A percentile compares a stretch with the other conserved stretches of the same genome.
Conservation (phyloP, 1,140 invertebrate species). For the Batillaria attramentaria region DNA sequence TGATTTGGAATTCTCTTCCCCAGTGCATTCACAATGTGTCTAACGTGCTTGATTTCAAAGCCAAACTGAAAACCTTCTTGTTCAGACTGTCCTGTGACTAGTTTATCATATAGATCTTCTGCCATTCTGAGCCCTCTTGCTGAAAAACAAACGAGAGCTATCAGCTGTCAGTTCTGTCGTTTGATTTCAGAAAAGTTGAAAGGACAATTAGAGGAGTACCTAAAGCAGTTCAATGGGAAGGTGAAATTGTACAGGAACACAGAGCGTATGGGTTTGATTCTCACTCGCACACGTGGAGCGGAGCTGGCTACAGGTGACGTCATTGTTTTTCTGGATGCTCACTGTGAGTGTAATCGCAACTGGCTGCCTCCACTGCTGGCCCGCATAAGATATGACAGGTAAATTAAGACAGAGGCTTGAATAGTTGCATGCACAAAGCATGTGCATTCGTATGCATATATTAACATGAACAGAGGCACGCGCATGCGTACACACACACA, state of each 20-base stretch:
- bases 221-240: conserved; percentile 82
- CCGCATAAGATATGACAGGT: conserved; percentile 91
- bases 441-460: too few species aligned
- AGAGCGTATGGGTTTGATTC: conserved; percentile 91
- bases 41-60: too few species aligned
- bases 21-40: too few species aligned
- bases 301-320: conserved; percentile 94
- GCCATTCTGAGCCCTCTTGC: too few species aligned
- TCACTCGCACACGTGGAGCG: conserved; percentile 94
- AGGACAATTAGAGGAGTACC: conserved; percentile 87
- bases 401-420: conserved; percentile 43
- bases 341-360: conserved; percentile 85
- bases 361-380: conserved; percentile 97
- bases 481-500: too few species aligned
- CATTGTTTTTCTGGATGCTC: conserved; percentile 97
- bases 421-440: too few species aligned
- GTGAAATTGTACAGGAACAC: conserved; percentile 86
- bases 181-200: conserved; percentile 85
- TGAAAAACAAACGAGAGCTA: not conserved
- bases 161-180: not conserved
- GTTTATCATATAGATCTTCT: too few species aligned
- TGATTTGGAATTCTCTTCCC: too few species aligned
- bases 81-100: too few species aligned
- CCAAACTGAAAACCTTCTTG: too few species aligned
- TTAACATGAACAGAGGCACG: too few species aligned